Evolutionary conservation across 2,888 invertebrate species (phyloP).

Genomic region (Drosophila kanekoi): DNA sequence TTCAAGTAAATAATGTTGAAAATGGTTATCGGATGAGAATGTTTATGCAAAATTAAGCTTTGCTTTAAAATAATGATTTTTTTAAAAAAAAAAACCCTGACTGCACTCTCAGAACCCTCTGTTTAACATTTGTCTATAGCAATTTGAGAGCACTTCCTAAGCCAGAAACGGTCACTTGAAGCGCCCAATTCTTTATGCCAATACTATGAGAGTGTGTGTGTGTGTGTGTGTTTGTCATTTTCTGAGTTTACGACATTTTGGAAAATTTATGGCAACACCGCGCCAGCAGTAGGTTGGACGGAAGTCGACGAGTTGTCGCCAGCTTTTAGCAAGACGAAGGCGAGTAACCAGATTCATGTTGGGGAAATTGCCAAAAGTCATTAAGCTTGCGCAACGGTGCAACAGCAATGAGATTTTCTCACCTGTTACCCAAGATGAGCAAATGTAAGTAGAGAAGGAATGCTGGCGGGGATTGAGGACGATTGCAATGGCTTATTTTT

Average conservation of each 20-base stretch:
- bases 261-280: constrained; percentile 59
- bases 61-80: too few relatives aligned
- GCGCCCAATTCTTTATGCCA: neutral
- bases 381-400: constrained; percentile 66
- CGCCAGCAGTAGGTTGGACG: constrained; percentile 23
- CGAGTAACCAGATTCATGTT: constrained; percentile 42
- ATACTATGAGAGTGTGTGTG: constrained; percentile 12
- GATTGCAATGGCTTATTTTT: constrained; percentile 43
- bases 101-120: too few relatives aligned
- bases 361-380: constrained; percentile 79
- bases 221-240: constrained; percentile 5
- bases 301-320: constrained; percentile 28
- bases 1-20: neutral
- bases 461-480: constrained; percentile 16
- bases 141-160: neutral
- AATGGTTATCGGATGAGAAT: too few relatives aligned
- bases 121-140: too few relatives aligned
- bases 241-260: constrained; percentile 59
- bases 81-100: too few relatives aligned
- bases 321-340: constrained; percentile 8
- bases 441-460: constrained; percentile 15
- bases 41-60: neutral
- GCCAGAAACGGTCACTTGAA: neutral
- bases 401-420: constrained; percentile 49
- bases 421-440: constrained; percentile 24